Base-by-base conservation (phyloP, 2,797 vertebrate species). In the Parambassis ranga region DNA sequence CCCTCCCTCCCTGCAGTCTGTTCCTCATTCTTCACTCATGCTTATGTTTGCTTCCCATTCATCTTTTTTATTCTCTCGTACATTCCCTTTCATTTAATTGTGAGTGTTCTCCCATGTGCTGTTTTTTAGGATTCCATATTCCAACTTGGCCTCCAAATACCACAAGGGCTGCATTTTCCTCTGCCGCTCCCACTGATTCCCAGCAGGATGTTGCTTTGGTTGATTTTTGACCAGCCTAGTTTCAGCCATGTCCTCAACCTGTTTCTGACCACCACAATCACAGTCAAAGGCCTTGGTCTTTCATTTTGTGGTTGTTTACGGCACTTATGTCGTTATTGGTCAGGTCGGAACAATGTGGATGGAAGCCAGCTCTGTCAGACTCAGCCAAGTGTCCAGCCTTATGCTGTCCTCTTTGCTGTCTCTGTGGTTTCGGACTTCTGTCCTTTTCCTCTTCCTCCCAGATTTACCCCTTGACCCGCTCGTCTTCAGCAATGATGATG, bases 291-390 rank as follows among this genome's bases (percentile, higher is more conserved):
- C 26, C 15, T n/a, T 10, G 16, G 46, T 66, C 81, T 81, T 44
- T 85, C 60, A 83, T 87, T 89, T 81, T 50, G 79, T 64, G 83
- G 84, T 80, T 65, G 71, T 77, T 84, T 78, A 20, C 52, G 65
- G 73, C 58, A 32, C 63, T 80, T 73, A 56, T 49, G 65, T 73
- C 61, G 70, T 79, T 59, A 67, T 51, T 75, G 77, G 82, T 80
- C 60, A 48, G 75, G 62, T 75, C 35, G 84, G 74, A 80, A 87
- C 71, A 79, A 77, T 69, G 70, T 47, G 48, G 7, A 10, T 3
- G 30, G 61, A n/a, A n/a, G 55, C 75, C 79, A 82, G 73, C 65
- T 59, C 22, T 3, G 52, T 22, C 20, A 7, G 36, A 57, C 59
- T 67, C 71, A 42, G 83, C 83, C 82, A 85, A 83, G 66, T 47